Percentiles rank a stretch among this genome's conserved stretches.
phyloP scores from a whole-genome alignment of 2,797 vertebrate genomes.

The Bradypodion ventrale region DNA sequence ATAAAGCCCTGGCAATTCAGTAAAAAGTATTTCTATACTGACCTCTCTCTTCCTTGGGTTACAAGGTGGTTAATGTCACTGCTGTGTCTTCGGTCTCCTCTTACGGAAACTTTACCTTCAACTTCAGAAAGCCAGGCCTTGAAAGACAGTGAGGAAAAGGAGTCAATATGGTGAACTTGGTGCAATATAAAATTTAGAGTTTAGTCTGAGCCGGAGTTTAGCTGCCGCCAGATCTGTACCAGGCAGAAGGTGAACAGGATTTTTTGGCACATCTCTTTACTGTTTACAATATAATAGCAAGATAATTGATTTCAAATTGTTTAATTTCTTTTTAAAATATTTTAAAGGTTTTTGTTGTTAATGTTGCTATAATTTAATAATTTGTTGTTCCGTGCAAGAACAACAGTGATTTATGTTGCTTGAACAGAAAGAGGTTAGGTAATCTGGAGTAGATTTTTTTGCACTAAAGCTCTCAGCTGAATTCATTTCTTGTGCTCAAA shows the following conservation, averaged over 20 bases:
- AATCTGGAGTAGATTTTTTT: background rate
- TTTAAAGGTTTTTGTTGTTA: no score
- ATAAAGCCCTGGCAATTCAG: background rate
- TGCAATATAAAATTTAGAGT: background rate
- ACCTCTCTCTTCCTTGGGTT: slow-evolving; percentile 97
- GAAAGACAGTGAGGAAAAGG: slow-evolving; percentile 26
- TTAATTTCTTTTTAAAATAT: no score
- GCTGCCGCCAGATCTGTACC: background rate
- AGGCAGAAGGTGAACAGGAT: background rate
- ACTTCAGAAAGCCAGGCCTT: slow-evolving; percentile 97
- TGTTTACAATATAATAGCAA: background rate
- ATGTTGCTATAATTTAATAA: background rate
- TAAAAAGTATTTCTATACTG: slow-evolving; percentile 50
- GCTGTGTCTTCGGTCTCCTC: slow-evolving; percentile 91
- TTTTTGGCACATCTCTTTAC: background rate
- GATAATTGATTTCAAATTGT: background rate
- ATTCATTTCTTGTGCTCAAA: background rate
- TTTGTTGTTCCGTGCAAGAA: no score
- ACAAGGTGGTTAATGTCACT: slow-evolving; percentile 94
- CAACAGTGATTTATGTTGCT: no score
- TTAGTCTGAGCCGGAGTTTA: background rate
- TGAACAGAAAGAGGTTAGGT: no score
- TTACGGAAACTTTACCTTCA: slow-evolving; percentile 91
- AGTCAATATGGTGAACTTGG: slow-evolving; percentile 41
- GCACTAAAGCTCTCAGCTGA: background rate